Conservation (phyloP, 2,888 invertebrate species). For the Dastarcus helophoroides region DNA sequence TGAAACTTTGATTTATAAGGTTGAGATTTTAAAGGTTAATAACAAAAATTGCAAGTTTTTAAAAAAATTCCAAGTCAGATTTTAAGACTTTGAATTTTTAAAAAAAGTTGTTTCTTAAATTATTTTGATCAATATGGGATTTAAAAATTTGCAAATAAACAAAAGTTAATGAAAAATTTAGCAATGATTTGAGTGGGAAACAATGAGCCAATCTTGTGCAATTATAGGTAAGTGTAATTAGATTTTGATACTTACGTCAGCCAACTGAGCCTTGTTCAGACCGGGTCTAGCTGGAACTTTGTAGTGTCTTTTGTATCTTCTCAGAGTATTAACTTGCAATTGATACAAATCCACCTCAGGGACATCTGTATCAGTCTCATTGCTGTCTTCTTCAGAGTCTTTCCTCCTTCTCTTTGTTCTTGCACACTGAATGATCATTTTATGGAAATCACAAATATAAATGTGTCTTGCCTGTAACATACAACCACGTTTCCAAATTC, state of each 20-base stretch:
- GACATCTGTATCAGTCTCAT: constrained; percentile 81
- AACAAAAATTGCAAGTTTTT: too few species aligned
- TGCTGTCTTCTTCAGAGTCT: constrained; percentile 90
- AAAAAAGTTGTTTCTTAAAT: too few species aligned
- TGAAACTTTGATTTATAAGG: too few species aligned
- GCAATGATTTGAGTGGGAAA: too few species aligned
- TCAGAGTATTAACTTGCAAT: constrained; percentile 85
- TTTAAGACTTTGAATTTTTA: too few species aligned
- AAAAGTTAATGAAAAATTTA: constrained; percentile 1
- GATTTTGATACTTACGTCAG: constrained; percentile 82
- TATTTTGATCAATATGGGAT: too few species aligned
- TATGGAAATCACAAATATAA: constrained; percentile 95
- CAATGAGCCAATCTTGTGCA: too few species aligned
- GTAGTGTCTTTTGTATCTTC: constrained; percentile 87
- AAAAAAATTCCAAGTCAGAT: too few species aligned
- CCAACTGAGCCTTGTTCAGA: constrained; percentile 87
- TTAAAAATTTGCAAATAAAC: too few species aligned
- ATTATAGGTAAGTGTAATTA: too few species aligned
- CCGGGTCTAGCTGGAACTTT: constrained; percentile 87
- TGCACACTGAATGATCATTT: constrained; percentile 91
- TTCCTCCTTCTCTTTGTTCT: constrained; percentile 82
- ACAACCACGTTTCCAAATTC: too few species aligned
- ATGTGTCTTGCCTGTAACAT: constrained; percentile 73
- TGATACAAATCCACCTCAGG: constrained; percentile 92
- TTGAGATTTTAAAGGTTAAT: too few species aligned